Conservation (phyloP, 2,888 invertebrate genomes). For the Ecdyonurus torrentis region DNA sequence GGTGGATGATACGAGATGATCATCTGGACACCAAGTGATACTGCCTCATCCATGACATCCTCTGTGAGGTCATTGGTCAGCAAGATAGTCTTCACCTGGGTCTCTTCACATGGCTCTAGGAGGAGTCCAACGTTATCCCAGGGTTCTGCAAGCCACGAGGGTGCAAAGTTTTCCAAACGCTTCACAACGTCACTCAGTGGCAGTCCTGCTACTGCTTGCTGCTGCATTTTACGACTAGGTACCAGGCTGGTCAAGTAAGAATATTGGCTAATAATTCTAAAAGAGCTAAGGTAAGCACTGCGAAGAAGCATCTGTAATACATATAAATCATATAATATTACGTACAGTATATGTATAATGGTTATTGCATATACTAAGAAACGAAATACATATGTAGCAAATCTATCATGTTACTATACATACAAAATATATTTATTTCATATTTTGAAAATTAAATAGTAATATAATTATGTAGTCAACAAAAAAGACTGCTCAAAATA, state of each 20-base stretch:
- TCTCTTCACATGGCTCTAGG: slow-evolving; percentile 52
- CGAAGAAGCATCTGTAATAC: neutral
- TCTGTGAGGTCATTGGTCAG: slow-evolving; percentile 89
- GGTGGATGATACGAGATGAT: slow-evolving; percentile 95
- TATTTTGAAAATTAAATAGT: no score
- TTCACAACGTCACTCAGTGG: slow-evolving; percentile 33
- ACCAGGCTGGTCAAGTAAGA: no score
- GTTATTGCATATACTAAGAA: no score
- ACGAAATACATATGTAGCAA: no score
- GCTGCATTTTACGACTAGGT: neutral
- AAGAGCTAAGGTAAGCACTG: neutral
- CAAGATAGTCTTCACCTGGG: slow-evolving; percentile 43
- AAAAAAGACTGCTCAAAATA: no score
- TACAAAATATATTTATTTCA: no score
- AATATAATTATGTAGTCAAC: no score
- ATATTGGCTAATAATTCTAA: no score
- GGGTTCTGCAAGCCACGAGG: slow-evolving; percentile 50
- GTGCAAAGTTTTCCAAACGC: slow-evolving; percentile 50
- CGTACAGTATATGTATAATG: no score
- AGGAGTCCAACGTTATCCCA: slow-evolving; percentile 95
- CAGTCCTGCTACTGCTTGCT: slow-evolving; percentile 9
- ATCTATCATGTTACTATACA: no score
- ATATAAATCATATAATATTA: no score
- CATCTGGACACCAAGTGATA: slow-evolving; percentile 47
- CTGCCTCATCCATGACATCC: slow-evolving; percentile 67